These are phyloP conservation scores for Glandiceps talaboti DNA, from an alignment of 53 echinoderm and acorn worm species.

Conservation along the genomic window DNA sequence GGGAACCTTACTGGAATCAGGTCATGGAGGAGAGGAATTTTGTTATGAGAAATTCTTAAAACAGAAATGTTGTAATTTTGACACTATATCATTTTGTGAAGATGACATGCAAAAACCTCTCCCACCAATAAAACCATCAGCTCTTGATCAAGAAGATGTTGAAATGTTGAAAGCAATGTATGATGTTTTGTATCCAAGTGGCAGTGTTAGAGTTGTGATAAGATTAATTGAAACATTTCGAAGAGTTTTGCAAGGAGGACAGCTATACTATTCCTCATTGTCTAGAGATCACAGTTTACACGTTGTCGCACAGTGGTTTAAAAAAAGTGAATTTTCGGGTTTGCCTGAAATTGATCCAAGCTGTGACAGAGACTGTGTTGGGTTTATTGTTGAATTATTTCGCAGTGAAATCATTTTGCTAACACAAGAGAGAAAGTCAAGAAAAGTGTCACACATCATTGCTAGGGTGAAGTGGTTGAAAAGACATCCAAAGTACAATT, in stretches of 20 bases:
- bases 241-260: background rate
- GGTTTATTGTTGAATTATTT: background rate
- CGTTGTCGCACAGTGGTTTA: background rate
- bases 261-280: background rate
- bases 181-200: background rate
- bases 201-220: background rate
- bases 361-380: background rate
- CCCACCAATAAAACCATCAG: background rate
- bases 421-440: background rate
- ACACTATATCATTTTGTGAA: background rate
- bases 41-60: background rate
- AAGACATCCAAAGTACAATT: background rate
- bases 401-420: background rate
- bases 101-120: background rate
- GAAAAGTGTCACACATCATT: background rate
- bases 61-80: background rate
- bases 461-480: background rate
- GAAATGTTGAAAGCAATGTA: background rate
- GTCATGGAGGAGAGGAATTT: background rate
- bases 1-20: background rate
- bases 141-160: background rate
- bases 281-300: background rate
- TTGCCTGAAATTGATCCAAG: background rate
- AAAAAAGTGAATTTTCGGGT: background rate
- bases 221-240: background rate